Percentiles rank a stretch among this genome's conserved stretches.
Evolutionary conservation across 2,888 invertebrate genomes (phyloP).

Genomic region (Brenthis hecate): DNA sequence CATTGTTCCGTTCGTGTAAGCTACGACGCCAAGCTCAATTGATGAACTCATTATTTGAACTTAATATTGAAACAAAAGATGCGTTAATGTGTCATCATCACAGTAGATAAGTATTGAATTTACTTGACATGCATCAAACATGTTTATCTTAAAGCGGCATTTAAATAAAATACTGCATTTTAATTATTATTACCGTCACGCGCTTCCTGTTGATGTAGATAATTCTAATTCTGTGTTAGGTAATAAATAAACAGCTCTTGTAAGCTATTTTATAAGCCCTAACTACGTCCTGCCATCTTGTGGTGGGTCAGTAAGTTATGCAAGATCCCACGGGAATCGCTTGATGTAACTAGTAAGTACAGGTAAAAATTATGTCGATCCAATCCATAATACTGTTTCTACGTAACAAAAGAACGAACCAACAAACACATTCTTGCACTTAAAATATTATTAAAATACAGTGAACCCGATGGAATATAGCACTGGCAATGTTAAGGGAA

Average conservation of each 20-base stretch:
- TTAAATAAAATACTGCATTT: slow-evolving; percentile 20
- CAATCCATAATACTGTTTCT: too few relatives aligned
- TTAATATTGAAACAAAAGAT: slow-evolving; percentile 48
- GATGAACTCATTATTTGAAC: slow-evolving; percentile 42
- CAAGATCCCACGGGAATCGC: too few relatives aligned
- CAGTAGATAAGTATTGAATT: slow-evolving; percentile 45
- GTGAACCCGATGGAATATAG: too few relatives aligned
- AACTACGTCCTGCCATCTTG: too few relatives aligned
- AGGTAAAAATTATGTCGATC: too few relatives aligned
- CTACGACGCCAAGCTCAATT: slow-evolving; percentile 24
- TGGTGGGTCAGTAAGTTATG: too few relatives aligned
- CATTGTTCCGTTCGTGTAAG: slow-evolving; percentile 60
- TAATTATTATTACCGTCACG: slow-evolving; percentile 17
- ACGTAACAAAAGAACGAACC: too few relatives aligned
- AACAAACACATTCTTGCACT: too few relatives aligned
- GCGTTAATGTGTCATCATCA: neutral
- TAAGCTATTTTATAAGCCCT: too few relatives aligned
- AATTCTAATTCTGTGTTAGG: slow-evolving; percentile 13
- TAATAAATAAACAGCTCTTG: neutral
- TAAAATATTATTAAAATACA: too few relatives aligned
- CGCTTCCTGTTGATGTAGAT: slow-evolving; percentile 17
- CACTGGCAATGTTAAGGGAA: too few relatives aligned
- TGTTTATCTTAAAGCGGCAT: slow-evolving; percentile 23
- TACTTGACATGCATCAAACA: slow-evolving; percentile 31
- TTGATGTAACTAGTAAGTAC: too few relatives aligned